Conservation (phyloP, 2,797 vertebrate genomes). For the Trichosurus vulpecula region DNA sequence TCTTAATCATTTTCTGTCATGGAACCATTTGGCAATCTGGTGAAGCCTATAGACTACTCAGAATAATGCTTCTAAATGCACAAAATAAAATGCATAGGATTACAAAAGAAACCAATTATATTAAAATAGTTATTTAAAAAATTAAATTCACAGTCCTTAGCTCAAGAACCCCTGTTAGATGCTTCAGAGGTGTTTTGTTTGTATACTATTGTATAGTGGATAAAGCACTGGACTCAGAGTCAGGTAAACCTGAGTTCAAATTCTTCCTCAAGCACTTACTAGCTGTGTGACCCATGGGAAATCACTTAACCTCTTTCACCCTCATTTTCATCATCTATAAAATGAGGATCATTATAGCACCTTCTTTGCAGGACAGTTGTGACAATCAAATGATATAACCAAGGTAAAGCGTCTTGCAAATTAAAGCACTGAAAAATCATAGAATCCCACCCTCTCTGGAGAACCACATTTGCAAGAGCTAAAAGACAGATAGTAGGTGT, state of each 20-base stretch:
- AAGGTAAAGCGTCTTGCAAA: too few species aligned
- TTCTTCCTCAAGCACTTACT: not conserved
- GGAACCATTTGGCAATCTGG: not conserved
- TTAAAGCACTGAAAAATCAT: too few species aligned
- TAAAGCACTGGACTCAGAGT: not conserved
- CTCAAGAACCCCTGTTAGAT: not conserved
- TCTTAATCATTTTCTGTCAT: not conserved
- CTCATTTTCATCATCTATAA: not conserved
- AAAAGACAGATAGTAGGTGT: too few species aligned
- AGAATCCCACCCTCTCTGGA: too few species aligned
- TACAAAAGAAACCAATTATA: not conserved
- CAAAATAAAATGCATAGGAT: not conserved
- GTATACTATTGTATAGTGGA: not conserved
- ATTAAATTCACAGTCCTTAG: not conserved
- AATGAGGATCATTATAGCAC: not conserved
- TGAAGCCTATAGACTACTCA: not conserved
- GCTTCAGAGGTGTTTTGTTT: not conserved
- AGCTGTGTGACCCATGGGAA: not conserved
- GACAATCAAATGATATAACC: too few species aligned
- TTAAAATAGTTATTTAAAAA: not conserved
- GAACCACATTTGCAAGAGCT: too few species aligned
- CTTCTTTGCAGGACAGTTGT: too few species aligned
- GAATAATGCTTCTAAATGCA: not conserved
- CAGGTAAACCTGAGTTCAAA: not conserved
- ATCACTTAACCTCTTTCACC: not conserved